These are phyloP conservation scores for Gila orcuttii DNA, from an alignment of 2,113 vertebrate species.

Conservation along the genomic window DNA sequence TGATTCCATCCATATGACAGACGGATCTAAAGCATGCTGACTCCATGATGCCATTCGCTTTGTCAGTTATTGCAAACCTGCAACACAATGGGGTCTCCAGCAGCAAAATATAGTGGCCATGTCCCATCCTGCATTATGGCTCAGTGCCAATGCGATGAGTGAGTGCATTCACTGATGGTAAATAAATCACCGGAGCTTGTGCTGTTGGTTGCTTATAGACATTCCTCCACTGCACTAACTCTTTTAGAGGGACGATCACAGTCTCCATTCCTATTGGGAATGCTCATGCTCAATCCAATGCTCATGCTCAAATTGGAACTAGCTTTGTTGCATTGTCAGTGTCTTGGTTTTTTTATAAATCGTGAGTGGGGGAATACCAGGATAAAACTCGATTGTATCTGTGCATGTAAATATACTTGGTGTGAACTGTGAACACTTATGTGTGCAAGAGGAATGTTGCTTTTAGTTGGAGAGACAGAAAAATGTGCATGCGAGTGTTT, in stretches of 20 bases:
- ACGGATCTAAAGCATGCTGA: constrained; percentile 36
- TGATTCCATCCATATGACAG: constrained; percentile 36
- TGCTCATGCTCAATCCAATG: neutral
- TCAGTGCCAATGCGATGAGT: constrained; percentile 17
- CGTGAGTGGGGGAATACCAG: too few species aligned
- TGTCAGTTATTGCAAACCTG: neutral
- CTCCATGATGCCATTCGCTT: constrained; percentile 2
- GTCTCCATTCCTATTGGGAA: too few species aligned
- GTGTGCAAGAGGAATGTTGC: neutral
- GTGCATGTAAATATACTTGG: neutral
- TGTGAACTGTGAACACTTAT: too few species aligned
- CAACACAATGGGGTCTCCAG: constrained; percentile 31
- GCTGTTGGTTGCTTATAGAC: neutral
- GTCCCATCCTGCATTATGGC: constrained; percentile 55
- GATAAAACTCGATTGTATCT: neutral
- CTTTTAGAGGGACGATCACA: neutral
- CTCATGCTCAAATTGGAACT: neutral
- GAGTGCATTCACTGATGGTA: constrained; percentile 4
- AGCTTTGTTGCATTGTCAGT: too few species aligned
- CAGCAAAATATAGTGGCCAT: constrained; percentile 47
- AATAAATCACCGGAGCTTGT: neutral
- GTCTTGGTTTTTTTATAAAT: too few species aligned
- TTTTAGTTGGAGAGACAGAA: neutral
- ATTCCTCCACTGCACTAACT: neutral
- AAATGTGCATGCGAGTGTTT: neutral